Conservation (phyloP, 1,140 invertebrate genomes). For the Sycophila sp. region DNA sequence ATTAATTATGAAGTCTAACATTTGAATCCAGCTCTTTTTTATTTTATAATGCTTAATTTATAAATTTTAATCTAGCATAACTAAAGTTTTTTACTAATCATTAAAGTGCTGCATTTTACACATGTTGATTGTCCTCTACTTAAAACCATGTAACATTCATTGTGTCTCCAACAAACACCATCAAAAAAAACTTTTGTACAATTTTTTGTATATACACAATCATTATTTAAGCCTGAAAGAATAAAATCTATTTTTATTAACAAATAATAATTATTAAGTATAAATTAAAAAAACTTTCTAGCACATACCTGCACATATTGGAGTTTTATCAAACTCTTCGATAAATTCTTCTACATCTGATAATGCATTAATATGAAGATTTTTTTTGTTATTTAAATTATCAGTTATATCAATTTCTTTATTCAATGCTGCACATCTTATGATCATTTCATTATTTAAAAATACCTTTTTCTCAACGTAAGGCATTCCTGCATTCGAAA, state of each 20-base stretch:
- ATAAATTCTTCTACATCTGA: constrained; percentile 58
- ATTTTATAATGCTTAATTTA: too few species aligned
- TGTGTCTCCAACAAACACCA: constrained; percentile 56
- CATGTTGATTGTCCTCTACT: constrained; percentile 50
- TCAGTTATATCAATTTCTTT: constrained; percentile 55
- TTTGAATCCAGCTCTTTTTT: too few species aligned
- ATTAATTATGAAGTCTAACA: too few species aligned
- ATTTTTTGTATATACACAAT: constrained; percentile 42
- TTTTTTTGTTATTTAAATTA: constrained; percentile 50
- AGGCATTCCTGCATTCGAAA: constrained; percentile 53
- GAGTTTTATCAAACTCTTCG: constrained; percentile 57
- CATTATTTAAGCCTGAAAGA: too few species aligned
- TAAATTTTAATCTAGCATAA: too few species aligned
- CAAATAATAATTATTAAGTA: constrained; percentile 4
- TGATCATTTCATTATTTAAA: constrained; percentile 57
- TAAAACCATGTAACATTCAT: constrained; percentile 55
- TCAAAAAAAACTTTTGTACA: constrained; percentile 47
- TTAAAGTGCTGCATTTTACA: constrained; percentile 51
- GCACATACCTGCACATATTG: constrained; percentile 59
- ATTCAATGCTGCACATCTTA: constrained; percentile 53
- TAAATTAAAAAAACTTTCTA: too few species aligned
- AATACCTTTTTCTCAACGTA: constrained; percentile 59
- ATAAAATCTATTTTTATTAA: too few species aligned
- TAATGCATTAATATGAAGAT: constrained; percentile 45
- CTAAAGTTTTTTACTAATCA: constrained; percentile 11